Evolutionary conservation across 2,113 vertebrate species (phyloP).

Genomic region (Oryzias curvinotus): DNA sequence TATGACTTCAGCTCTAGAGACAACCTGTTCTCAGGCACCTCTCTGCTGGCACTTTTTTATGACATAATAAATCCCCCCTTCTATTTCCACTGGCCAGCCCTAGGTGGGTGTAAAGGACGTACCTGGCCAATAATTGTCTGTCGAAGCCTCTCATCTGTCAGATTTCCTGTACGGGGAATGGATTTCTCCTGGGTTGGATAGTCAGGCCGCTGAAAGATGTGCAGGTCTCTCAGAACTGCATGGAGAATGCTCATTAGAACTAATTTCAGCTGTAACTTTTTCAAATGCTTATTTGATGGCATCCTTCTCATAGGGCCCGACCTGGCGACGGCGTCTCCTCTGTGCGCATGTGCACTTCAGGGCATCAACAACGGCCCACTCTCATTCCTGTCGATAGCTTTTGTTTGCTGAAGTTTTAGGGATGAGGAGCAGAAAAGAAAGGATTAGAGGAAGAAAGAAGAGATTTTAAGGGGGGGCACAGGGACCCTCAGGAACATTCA

Average conservation of each 20-base stretch:
- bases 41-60: slow-evolving; percentile 73
- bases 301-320: slow-evolving; percentile 30
- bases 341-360: slow-evolving; percentile 31
- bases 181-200: slow-evolving; percentile 56
- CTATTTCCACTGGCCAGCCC: slow-evolving; percentile 72
- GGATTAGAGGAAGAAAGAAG: slow-evolving; percentile 55
- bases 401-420: slow-evolving; percentile 53
- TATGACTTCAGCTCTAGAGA: slow-evolving; percentile 63
- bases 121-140: slow-evolving; percentile 73
- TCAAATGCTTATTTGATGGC: slow-evolving; percentile 16
- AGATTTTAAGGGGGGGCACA: slow-evolving; percentile 10
- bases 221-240: slow-evolving; percentile 6
- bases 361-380: slow-evolving; percentile 23
- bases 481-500: slow-evolving; percentile 51
- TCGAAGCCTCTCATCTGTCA: slow-evolving; percentile 62
- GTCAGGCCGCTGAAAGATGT: slow-evolving; percentile 42
- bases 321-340: slow-evolving; percentile 13
- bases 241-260: neutral
- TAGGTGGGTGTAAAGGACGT: slow-evolving; percentile 72
- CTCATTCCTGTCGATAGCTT: slow-evolving; percentile 51
- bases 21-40: slow-evolving; percentile 71
- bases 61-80: slow-evolving; percentile 75
- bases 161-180: slow-evolving; percentile 32
- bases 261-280: neutral
- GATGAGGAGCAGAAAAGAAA: slow-evolving; percentile 50